Evolutionary conservation across 1,140 invertebrate species (phyloP).

Genomic region (Drosophila truncata): DNA sequence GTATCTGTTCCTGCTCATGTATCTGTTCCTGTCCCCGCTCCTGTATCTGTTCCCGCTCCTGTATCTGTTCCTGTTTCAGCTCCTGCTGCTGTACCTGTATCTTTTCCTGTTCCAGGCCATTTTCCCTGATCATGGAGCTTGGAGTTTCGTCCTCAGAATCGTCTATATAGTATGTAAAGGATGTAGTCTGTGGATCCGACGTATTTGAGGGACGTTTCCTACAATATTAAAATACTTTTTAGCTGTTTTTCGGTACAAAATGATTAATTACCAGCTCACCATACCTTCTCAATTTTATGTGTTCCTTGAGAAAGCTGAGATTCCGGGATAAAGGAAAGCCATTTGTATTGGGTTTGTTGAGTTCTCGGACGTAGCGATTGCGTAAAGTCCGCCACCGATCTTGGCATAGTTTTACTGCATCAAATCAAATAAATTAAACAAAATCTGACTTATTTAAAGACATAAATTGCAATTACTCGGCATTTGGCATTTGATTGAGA

Average conservation of each 20-base stretch:
- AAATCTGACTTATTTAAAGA: not conserved
- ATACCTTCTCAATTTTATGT: conserved; percentile 21
- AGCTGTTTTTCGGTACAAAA: not conserved
- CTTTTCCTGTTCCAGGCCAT: not conserved
- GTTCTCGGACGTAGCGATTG: conserved; percentile 37
- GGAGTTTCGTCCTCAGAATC: not conserved
- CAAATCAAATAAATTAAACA: not conserved
- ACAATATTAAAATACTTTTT: not conserved
- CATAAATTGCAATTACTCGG: conserved; percentile 6
- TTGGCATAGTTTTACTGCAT: conserved; percentile 22
- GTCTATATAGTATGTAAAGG: not conserved
- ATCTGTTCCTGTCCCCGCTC: not conserved
- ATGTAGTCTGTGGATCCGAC: not conserved
- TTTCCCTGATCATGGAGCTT: not conserved
- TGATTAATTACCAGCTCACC: not conserved
- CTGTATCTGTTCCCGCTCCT: not conserved
- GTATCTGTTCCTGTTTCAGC: not conserved
- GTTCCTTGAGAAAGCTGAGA: conserved; percentile 19
- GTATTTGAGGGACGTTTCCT: not conserved
- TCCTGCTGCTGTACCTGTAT: not conserved
- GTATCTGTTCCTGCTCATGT: not conserved
- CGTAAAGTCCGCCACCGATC: conserved; percentile 32
- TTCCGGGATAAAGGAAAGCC: not conserved
- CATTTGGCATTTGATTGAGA: conserved; percentile 7
- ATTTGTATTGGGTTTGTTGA: conserved; percentile 6